Base-by-base conservation (phyloP, 92 coral and sea anemone species). In the Paramuricea clavata region DNA sequence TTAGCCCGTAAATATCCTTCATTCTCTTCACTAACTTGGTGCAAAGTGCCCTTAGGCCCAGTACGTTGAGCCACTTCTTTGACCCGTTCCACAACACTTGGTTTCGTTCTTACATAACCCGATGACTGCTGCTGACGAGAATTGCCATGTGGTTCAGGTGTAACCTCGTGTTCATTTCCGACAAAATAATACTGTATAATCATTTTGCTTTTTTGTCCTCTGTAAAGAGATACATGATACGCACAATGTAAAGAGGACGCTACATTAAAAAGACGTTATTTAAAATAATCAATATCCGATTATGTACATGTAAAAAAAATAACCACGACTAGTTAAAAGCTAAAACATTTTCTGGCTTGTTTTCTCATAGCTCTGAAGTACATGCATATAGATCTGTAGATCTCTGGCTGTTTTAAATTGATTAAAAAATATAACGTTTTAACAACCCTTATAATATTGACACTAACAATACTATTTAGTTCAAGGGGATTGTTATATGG, bases 1-100 rank as follows among this genome's bases (percentile, higher is more conserved):
- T 33, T 54, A 25, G 89, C 89, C 32, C 67, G 69, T 49, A 85
- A 36, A 21, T 83, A 56, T 9, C 92, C 92, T 27, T 89, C 92
- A 21, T 70, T 89, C 35, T 85, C 83, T 33, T 76, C 86, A 65
- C 78, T 72, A 4, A 89, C 89, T 49, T 69, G 43, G 42, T 89
- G 92, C 34, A 89, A 69, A 27, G 89, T 69, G 31, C 44, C 27
- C 81, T 83, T 89, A 5, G 87, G 89, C 43, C 82, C 85, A 13
- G 5, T 28, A 17, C 2, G 9, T 13, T 68, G 42, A 28, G 74
- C 2, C 2, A 68, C 25, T 12, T 68, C 42, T 68, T 31, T 36
- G 27, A 68, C n/a, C 42, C 74, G 9, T 26, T 81, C 74, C 2
- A 81, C n/a, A n/a, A 81, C 85, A 81, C 85, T 59, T 49, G 26